Evolutionary conservation across 2,888 invertebrate genomes (phyloP), one percentile per base, ranked within the genome.

Genomic region (Branchellion lobata): DNA sequence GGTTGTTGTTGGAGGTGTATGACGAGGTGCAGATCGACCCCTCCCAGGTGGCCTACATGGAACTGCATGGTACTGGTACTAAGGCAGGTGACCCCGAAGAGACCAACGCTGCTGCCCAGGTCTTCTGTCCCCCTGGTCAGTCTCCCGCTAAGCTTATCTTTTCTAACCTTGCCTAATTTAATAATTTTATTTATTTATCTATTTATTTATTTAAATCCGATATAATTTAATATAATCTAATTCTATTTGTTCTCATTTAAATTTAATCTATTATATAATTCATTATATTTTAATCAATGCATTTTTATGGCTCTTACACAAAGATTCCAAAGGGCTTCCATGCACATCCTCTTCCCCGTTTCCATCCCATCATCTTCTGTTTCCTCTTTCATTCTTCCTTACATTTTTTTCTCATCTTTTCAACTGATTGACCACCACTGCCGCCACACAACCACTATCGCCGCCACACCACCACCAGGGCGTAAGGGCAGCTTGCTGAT

Each of bases 61-160:
- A 99, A 89, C 96, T 97, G 77, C 99, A 99, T 88, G 98, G 98
- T 79, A 99, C 98, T 29, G 99, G 98, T 80, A 99, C 98, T 14
- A 96, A 96, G 82, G 87, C 85, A 18, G 87, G 98, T n/a, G 99
- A 99, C 89, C 97, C 97, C 0, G 94, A 97, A 87, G 99, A 99
- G 89, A 92, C 96, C 1, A 96, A 96, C 87, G 93, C 96, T 0
- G 95, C 99, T 83, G 93, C 93, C 0, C 94, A 95, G 82, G 85
- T 88, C 5, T 87, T 88, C 84, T 87, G 86, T 81, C 73, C 69
- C 1, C 85, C 85, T 73, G 85, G 83, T n/a, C 5, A 31, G 11
- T 11, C 29, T 83, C 86, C 18, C 18, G 47, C 47, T 47, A n/a
- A n/a, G n/a, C n/a, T n/a, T n/a, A n/a, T n/a, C n/a, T n/a, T n/a